Evolutionary conservation across 2,797 vertebrate species (phyloP), one percentile per base, ranked within the genome.

Genomic region (Xenopus petersii): DNA sequence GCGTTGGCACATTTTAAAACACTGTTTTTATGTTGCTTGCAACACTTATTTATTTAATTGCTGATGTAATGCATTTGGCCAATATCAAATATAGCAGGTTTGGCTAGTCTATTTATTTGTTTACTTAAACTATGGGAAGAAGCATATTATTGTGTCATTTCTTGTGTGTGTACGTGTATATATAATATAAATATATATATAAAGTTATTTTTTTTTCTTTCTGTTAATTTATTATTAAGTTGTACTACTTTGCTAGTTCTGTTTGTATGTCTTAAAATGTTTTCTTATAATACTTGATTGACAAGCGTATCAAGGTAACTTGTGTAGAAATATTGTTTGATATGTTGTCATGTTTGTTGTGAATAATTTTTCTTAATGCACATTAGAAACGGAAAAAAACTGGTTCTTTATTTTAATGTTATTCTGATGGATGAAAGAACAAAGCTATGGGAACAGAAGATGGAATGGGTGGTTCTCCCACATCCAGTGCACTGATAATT

Each of bases 311-410:
- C 96, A 98, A 97, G 95, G 96, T 98, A 98, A 95, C 93, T 96
- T 93, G 97, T 98, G 96, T 98, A 97, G 96, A 99, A 91, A 96
- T 96, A 94, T 96, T 95, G 96, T 99, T 98, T 96, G 96, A 98
- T 98, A 94, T 98, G 97, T 98, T 96, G 98, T 99, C 98, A 98
- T 96, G 98, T 99, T 96, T 93, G 94, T 99, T 98, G 97, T 99
- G 96, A 93, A 96, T 95, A 92, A 92, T 95, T 95, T 97, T 89
- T 94, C 96, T 97, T 93, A 94, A 93, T 91, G 94, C 91, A 91
- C 95, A 92, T 94, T 95, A 94, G 95, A 97, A 98, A 95, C 94
- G 94, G 94, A 90, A 84, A 72, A 92, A 90, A 88, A 91, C 89
- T 91, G 91, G 89, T 89, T 91, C 93, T 95, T 93, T 92, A 89